Evolutionary conservation across 2,888 invertebrate species (phyloP).

Genomic region (Slavum lentiscoides): DNA sequence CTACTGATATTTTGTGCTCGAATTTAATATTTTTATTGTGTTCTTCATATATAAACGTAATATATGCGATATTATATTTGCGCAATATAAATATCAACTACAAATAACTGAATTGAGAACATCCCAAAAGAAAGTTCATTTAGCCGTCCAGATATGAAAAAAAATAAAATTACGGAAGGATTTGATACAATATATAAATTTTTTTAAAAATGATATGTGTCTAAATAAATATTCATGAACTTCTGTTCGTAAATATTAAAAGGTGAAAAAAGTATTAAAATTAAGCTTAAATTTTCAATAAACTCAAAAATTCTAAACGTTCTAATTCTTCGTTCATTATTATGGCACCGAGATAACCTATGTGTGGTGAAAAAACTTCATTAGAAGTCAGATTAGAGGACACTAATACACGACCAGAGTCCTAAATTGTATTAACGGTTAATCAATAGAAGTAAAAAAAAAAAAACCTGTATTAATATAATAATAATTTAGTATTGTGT

Average conservation of each 20-base stretch:
- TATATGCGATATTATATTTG: background rate
- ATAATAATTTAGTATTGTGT: conserved; percentile 1
- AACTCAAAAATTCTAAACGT: background rate
- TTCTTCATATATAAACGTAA: background rate
- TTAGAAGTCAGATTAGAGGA: background rate
- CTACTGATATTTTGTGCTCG: background rate
- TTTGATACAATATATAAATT: conserved; percentile 12
- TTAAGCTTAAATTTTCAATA: conserved; percentile 4
- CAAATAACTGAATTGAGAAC: conserved; percentile 17
- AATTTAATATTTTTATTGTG: background rate
- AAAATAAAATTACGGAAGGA: conserved; percentile 31
- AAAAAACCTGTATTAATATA: background rate
- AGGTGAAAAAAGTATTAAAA: background rate
- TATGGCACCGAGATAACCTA: conserved; percentile 46
- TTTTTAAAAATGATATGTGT: conserved; percentile 46
- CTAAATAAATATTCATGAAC: conserved; percentile 18
- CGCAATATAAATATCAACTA: background rate
- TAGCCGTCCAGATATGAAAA: background rate
- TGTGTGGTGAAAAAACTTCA: background rate
- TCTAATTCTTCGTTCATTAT: background rate
- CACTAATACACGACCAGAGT: conserved; percentile 6
- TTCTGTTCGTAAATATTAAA: conserved; percentile 6
- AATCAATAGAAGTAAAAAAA: background rate
- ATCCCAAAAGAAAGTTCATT: conserved; percentile 11
- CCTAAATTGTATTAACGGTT: background rate